Percentiles rank a stretch among this genome's conserved stretches.
Conservation (phyloP, 2,113 vertebrate species). For the Scomber colias region DNA sequence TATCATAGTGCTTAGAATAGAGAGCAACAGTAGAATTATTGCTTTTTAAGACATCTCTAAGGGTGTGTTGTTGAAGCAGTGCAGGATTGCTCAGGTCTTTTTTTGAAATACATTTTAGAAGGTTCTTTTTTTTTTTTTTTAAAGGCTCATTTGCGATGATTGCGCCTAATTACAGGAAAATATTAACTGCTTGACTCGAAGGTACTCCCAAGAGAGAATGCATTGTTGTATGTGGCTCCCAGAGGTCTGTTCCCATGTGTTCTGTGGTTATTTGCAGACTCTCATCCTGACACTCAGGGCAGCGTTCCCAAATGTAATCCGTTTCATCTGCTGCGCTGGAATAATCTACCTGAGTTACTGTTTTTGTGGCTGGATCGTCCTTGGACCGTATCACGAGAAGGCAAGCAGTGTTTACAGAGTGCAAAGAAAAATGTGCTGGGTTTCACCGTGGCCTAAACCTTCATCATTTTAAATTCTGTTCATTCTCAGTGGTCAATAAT, state of each 20-base stretch:
- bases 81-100: not conserved
- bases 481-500: not conserved
- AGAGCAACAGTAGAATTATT: no score
- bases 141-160: not conserved
- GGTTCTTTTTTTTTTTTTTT: slow-evolving; percentile 3
- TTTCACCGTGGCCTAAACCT: not conserved
- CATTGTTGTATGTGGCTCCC: not conserved
- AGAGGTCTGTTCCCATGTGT: not conserved
- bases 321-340: slow-evolving; percentile 94
- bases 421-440: not conserved
- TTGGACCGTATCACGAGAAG: slow-evolving; percentile 96
- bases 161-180: not conserved
- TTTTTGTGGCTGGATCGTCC: slow-evolving; percentile 97
- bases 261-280: slow-evolving; percentile 61
- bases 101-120: not conserved
- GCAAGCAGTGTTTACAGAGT: slow-evolving; percentile 64
- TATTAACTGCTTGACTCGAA: not conserved
- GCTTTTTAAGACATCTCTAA: no score
- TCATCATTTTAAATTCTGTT: not conserved
- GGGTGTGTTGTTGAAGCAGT: not conserved
- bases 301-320: slow-evolving; percentile 92
- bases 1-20: no score
- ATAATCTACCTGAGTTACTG: slow-evolving; percentile 98
- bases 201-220: not conserved
- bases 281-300: slow-evolving; percentile 89